Base-by-base conservation (phyloP, 2,113 vertebrate species). In the Capreolus pygargus region DNA sequence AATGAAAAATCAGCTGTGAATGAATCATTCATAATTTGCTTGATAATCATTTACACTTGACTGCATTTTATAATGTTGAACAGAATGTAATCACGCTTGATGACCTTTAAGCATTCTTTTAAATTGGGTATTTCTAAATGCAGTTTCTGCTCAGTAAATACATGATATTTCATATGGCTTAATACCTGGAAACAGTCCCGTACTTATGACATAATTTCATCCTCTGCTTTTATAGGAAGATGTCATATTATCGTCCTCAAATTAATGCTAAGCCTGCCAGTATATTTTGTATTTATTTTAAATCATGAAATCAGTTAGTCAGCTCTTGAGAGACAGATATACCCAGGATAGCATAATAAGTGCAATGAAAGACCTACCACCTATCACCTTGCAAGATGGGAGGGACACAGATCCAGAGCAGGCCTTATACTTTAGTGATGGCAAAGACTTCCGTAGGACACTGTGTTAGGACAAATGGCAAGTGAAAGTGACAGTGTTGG, bases 41-140 rank as follows among this genome's bases (percentile, higher is more conserved):
- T 92, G 96, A 96, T 98, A 98, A 97, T 98, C 95, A 94, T 98
- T 98, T 98, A 96, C 95, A 98, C 98, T 98, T 98, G 98, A 82
- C 86, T 98, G 74, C 95, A 94, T 97, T 98, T 98, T 96, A 97
- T 95, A 98, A 90, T 97, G 87, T 95, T 96, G 95, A 98, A 92
- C 96, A 98, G 96, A 98, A 98, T 96, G 96, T 93, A 98, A 98
- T 98, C 96, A 97, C 61, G 70, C 91, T 98, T 97, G 96, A 96
- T 98, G 98, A 98, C 98, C 98, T 98, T 98, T 98, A 98, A 98
- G 97, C 97, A 93, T 79, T 98, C 91, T 98, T 98, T 98, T 91
- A 97, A 97, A 94, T 84, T 28, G 39, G 52, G 12, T 97, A 85
- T 97, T 96, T 98, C 92, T 97, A 97, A 98, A 94, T 97, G 85